A percentile compares a stretch with the other conserved stretches of the same genome.
These are phyloP conservation scores for Telmatherina bonti DNA, from an alignment of 2,797 vertebrate species.

Conservation along the genomic window DNA sequence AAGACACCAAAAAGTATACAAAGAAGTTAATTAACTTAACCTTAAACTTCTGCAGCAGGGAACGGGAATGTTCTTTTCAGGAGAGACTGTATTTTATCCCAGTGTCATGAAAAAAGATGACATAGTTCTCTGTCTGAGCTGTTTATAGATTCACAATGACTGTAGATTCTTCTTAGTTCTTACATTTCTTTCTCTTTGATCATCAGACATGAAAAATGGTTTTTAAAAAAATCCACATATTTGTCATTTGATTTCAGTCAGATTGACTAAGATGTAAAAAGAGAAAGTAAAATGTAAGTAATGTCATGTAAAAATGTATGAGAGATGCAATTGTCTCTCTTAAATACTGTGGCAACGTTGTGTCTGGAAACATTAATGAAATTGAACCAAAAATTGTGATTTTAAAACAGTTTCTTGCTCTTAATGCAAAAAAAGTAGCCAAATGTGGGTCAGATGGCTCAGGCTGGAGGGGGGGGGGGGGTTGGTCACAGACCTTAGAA, in stretches of 20 bases:
- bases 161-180: neutral
- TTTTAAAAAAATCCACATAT: too few species aligned
- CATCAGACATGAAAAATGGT: too few species aligned
- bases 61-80: neutral
- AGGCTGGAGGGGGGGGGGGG: neutral
- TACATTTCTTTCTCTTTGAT: neutral
- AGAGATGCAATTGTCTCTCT: neutral
- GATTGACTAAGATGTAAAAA: neutral
- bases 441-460: neutral
- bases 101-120: neutral
- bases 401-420: neutral
- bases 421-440: neutral
- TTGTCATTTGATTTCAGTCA: neutral
- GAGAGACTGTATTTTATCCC: neutral
- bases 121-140: neutral
- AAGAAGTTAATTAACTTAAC: conserved; percentile 1
- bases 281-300: neutral
- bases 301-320: neutral
- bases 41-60: neutral
- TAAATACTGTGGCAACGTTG: neutral
- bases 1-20: neutral
- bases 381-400: neutral
- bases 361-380: neutral
- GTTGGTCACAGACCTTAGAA: neutral
- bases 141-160: neutral